Evolutionary conservation across 2,797 vertebrate genomes (phyloP).

Genomic region (Gallinago solitaria): DNA sequence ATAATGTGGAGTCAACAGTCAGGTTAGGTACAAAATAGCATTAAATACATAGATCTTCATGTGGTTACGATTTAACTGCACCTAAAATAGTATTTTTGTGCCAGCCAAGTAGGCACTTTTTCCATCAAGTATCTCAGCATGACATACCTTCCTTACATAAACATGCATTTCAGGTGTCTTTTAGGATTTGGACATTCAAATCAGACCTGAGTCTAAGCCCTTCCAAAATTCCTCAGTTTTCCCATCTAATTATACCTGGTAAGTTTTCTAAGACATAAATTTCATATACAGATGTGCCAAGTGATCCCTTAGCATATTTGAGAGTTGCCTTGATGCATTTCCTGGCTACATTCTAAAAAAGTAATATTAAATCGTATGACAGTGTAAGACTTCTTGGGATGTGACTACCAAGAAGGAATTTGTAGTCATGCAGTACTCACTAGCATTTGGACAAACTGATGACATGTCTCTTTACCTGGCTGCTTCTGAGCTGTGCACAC

Average conservation of each 20-base stretch:
- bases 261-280: neutral
- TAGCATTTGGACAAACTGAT: neutral
- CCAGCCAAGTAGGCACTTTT: neutral
- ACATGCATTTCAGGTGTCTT: neutral
- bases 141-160: neutral
- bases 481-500: neutral
- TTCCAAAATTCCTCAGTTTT: neutral
- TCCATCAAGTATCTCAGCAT: neutral
- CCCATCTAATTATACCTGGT: neutral
- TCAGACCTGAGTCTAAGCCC: neutral
- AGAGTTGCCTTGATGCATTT: neutral
- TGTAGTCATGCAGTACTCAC: neutral
- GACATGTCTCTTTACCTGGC: neutral
- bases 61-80: neutral
- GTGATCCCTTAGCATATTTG: neutral
- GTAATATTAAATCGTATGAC: neutral
- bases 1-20: neutral
- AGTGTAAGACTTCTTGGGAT: neutral
- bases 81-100: neutral
- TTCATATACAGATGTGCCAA: neutral
- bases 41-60: neutral
- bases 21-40: neutral
- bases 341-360: neutral
- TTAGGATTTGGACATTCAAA: neutral
- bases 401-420: neutral